phyloP scores from a whole-genome alignment of 2,113 vertebrate species.

The Cervus canadensis region DNA sequence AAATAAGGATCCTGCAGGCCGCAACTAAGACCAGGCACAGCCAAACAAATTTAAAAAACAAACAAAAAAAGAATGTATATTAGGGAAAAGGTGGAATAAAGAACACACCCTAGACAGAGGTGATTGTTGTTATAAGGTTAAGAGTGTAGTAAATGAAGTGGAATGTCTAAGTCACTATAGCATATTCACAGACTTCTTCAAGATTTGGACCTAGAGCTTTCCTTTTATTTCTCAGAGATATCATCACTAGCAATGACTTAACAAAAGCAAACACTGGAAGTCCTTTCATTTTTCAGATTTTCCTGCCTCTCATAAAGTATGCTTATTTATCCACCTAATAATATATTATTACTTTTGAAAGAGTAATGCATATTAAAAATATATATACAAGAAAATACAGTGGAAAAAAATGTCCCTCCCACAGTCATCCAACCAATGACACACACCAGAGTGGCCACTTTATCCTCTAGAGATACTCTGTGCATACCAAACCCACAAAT shows the following conservation, averaged over 20 bases:
- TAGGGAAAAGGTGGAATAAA: background rate
- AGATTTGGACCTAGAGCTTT: background rate
- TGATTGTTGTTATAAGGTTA: background rate
- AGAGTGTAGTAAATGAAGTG: background rate
- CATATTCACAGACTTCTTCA: background rate
- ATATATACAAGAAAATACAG: background rate
- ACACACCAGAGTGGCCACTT: background rate
- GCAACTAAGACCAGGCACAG: background rate
- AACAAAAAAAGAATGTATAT: background rate
- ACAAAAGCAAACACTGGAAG: background rate
- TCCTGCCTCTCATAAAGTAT: background rate
- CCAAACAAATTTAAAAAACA: background rate
- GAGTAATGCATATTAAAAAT: background rate
- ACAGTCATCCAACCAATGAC: background rate
- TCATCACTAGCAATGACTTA: background rate
- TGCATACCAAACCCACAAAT: background rate
- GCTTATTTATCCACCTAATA: background rate
- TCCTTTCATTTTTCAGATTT: background rate
- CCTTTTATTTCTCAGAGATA: background rate
- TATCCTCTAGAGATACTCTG: background rate
- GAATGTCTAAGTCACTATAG: background rate
- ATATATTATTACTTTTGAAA: background rate
- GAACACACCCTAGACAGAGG: background rate
- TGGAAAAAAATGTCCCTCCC: background rate
- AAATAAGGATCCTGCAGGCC: background rate